These are phyloP conservation scores for Drosophila sucinea DNA, from an alignment of 1,140 invertebrate species.

Conservation along the genomic window DNA sequence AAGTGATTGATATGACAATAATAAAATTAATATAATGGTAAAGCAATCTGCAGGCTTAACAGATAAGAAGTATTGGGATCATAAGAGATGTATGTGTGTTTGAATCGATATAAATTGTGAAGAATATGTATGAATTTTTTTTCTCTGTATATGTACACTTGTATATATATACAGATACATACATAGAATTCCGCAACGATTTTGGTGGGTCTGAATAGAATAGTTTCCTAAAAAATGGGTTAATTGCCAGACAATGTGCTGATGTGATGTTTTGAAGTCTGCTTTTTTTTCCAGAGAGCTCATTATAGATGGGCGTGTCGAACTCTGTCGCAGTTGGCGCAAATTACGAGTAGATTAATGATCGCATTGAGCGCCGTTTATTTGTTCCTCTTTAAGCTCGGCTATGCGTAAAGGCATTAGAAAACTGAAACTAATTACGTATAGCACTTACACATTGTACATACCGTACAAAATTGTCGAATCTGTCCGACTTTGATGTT, in stretches of 20 bases:
- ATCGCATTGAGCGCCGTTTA: slow-evolving; percentile 52
- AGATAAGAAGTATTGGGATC: neutral
- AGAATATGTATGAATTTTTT: neutral
- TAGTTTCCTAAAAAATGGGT: slow-evolving; percentile 19
- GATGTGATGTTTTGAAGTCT: slow-evolving; percentile 36
- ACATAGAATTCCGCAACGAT: slow-evolving; percentile 34
- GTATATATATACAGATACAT: neutral
- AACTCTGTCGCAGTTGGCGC: slow-evolving; percentile 49
- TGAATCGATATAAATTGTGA: neutral
- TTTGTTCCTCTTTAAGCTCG: slow-evolving; percentile 46
- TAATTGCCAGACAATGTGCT: slow-evolving; percentile 47
- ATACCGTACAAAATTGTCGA: slow-evolving; percentile 10
- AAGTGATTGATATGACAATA: neutral
- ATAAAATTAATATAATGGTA: neutral
- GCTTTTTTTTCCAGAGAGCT: slow-evolving; percentile 36
- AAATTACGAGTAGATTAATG: slow-evolving; percentile 63
- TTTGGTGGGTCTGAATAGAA: slow-evolving; percentile 39
- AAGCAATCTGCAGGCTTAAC: neutral
- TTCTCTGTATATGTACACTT: neutral
- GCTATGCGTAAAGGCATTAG: slow-evolving; percentile 54
- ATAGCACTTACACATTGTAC: slow-evolving; percentile 19
- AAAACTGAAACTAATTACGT: slow-evolving; percentile 29
- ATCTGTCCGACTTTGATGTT: slow-evolving; percentile 2
- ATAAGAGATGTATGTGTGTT: neutral
- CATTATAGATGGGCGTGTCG: slow-evolving; percentile 61